phyloP scores from a whole-genome alignment of 2,113 vertebrate genomes.

The Panthera leo region DNA sequence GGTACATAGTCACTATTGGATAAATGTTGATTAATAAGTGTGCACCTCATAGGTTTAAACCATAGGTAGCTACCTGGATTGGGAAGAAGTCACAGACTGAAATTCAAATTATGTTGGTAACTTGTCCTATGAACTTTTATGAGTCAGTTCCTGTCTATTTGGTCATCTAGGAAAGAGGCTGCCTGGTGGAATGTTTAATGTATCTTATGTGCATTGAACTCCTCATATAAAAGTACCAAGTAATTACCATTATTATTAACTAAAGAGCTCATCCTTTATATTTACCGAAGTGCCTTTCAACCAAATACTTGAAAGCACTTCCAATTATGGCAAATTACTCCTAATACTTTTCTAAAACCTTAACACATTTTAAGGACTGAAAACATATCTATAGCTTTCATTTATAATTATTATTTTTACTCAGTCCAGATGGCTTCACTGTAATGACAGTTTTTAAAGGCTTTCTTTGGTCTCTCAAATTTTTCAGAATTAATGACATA shows the following conservation, averaged over 20 bases:
- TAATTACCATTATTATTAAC: conserved; percentile 26
- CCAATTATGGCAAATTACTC: not conserved
- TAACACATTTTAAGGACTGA: not conserved
- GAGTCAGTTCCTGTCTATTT: not conserved
- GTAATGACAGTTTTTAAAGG: not conserved
- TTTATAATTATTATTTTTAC: not conserved
- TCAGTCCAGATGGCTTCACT: not conserved
- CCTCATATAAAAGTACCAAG: not conserved
- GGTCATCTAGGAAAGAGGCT: conserved; percentile 28
- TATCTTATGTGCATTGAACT: conserved; percentile 31
- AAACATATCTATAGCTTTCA: not conserved
- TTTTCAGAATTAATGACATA: conserved; percentile 10
- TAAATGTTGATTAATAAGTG: conserved; percentile 14
- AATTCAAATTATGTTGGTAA: conserved; percentile 28
- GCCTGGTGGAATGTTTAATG: not conserved
- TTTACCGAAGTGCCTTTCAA: conserved; percentile 8
- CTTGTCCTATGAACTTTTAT: conserved; percentile 44
- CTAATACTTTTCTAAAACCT: not conserved
- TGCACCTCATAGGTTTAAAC: not conserved
- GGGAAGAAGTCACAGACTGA: not conserved
- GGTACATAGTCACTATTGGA: not conserved
- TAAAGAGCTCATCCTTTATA: not conserved
- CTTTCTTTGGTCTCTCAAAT: not conserved
- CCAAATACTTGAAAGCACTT: conserved; percentile 40
- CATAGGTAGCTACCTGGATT: not conserved